Base-by-base conservation (phyloP, 2,797 vertebrate genomes). In the Psittacula echo region DNA sequence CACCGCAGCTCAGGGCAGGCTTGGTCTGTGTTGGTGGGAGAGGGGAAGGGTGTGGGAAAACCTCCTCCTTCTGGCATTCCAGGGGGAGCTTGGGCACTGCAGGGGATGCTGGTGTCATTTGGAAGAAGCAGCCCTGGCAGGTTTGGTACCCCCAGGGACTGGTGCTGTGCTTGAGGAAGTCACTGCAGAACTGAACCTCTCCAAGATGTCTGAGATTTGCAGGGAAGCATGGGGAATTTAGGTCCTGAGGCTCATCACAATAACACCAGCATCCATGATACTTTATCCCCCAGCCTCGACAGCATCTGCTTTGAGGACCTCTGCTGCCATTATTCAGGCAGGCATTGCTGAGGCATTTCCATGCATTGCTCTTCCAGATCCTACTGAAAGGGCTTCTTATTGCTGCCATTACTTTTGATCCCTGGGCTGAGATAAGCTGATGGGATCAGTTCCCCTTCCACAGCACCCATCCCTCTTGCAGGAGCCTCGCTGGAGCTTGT, bases 381-480 rank as follows among this genome's bases (percentile, higher is more conserved):
- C 19, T 7, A 7, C 62, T 41, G 34, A 68, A 44, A 15, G 48
- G 30, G 11, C 41, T 76, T 5, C 19, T 20, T 42, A 29, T 70
- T 70, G 7, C 65, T n/a, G 44, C 60, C 51, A 2, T 66, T 87
- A 44, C 30, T 83, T 88, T 51, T 48, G 34, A 45, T 89, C 82
- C 29, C 56, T 5, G 66, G 81, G 90, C 56, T 5, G 66, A 82
- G 90, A 90, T 84, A 76, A 96, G 75, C 68, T 94, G 56, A 93
- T 47, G 88, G 32, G 39, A 87, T 96, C 94, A 70, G 64, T 80
- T 87, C 74, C 86, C 70, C 61, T 83, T 51, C 10, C 4, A 5
- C 20, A 8, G 16, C 83, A 21, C 3, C 61, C 16, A 54, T n/a
- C 64, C 73, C 71, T 67, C 88, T 65, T 22, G 47, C 87, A 84